A percentile compares a stretch with the other conserved stretches of the same genome.
Evolutionary conservation across 2,797 vertebrate species (phyloP).

Genomic region (Melanotaenia boesemani): DNA sequence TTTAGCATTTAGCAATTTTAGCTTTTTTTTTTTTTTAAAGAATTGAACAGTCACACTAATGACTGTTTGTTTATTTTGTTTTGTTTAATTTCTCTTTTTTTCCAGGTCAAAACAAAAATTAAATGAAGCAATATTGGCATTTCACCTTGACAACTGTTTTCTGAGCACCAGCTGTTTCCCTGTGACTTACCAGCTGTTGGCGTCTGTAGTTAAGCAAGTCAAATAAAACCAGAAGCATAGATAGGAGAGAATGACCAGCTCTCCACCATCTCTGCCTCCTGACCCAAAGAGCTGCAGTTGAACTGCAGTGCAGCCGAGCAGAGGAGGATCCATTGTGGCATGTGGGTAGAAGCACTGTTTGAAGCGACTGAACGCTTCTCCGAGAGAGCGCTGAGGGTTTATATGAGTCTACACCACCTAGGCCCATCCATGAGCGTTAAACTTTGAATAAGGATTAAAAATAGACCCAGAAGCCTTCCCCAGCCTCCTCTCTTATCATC

Average conservation of each 20-base stretch:
- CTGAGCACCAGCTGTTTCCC: background rate
- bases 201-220: background rate
- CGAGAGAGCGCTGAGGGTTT: conserved; percentile 22
- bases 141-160: background rate
- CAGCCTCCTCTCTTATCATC: conserved; percentile 8
- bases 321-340: conserved; percentile 9
- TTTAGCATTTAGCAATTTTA: no score
- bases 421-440: conserved; percentile 27
- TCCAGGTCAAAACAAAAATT: no score
- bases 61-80: no score
- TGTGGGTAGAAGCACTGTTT: conserved; percentile 3
- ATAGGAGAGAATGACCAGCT: conserved; percentile 14
- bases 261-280: conserved; percentile 4
- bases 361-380: background rate
- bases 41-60: no score
- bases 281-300: conserved; percentile 35
- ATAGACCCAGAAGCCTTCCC: conserved; percentile 32
- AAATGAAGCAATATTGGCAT: background rate
- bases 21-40: no score
- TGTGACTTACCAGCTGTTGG: conserved; percentile 2
- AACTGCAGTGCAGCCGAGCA: conserved; percentile 30
- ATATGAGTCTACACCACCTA: conserved; percentile 23
- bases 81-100: no score
- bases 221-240: conserved; percentile 14
- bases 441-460: conserved; percentile 48